Conservation (phyloP, 2,797 vertebrate species). For the Macroramphosus scolopax region DNA sequence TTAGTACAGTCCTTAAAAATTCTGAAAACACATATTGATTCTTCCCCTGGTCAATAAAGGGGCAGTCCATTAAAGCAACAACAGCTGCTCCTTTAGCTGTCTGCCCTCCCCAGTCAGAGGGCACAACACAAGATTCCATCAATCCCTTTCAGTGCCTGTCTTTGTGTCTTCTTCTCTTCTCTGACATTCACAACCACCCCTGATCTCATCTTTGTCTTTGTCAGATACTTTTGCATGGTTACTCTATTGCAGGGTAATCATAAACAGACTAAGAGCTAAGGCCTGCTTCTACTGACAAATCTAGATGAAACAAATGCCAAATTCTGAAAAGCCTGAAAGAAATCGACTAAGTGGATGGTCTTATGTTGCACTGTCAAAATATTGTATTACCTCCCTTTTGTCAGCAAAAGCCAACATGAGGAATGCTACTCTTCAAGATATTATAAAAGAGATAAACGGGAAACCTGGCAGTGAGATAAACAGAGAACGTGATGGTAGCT, state of each 20-base stretch:
- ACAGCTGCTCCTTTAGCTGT: constrained; percentile 42
- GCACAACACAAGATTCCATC: constrained; percentile 25
- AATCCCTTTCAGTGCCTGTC: neutral
- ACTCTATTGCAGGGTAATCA: constrained; percentile 9
- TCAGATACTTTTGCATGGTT: constrained; percentile 14
- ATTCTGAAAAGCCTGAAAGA: neutral
- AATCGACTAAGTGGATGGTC: no score
- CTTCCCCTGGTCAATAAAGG: constrained; percentile 39
- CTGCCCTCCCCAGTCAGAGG: constrained; percentile 32
- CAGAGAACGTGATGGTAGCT: neutral
- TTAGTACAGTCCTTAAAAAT: constrained; percentile 6
- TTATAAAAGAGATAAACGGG: neutral
- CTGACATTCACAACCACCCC: constrained; percentile 5
- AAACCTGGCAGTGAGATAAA: neutral
- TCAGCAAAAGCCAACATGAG: constrained; percentile 3
- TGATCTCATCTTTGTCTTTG: constrained; percentile 13
- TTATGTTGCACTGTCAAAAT: no score
- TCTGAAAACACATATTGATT: constrained; percentile 45
- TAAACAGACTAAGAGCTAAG: neutral
- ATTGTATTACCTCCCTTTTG: neutral
- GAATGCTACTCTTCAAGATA: constrained; percentile 40
- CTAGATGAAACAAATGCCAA: neutral
- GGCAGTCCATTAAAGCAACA: constrained; percentile 42
- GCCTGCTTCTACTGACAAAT: neutral
- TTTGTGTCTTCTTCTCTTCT: constrained; percentile 3